Percentiles rank a stretch among this genome's conserved stretches.
These are phyloP conservation scores for Ochlodes sylvanus DNA, from an alignment of 2,888 invertebrate species.

Conservation along the genomic window DNA sequence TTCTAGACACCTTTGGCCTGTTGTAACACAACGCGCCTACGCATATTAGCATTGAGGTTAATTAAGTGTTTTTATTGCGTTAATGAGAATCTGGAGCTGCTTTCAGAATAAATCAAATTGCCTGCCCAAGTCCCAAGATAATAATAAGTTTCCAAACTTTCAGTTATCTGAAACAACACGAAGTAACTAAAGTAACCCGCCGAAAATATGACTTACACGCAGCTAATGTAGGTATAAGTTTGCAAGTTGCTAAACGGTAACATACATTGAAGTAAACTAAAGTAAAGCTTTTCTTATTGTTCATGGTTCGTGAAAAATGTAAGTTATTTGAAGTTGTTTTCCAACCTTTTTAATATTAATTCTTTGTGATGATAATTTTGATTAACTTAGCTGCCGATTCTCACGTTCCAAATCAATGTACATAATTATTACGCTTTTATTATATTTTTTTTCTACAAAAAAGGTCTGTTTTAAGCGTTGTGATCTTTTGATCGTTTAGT, in stretches of 20 bases:
- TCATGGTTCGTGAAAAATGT: no score
- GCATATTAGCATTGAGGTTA: not conserved
- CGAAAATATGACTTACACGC: not conserved
- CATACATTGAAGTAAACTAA: no score
- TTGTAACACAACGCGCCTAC: not conserved
- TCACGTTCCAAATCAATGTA: no score
- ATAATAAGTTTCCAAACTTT: conserved; percentile 36
- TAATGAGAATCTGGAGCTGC: conserved; percentile 12
- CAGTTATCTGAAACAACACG: conserved; percentile 21
- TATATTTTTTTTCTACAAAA: no score
- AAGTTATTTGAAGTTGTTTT: no score
- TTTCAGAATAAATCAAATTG: conserved; percentile 31
- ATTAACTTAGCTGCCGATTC: no score
- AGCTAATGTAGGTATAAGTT: not conserved
- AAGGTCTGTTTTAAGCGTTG: no score
- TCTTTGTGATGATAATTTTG: no score
- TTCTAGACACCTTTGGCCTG: not conserved
- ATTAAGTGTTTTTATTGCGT: conserved; percentile 5
- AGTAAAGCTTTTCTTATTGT: no score
- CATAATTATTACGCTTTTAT: no score
- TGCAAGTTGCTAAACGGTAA: not conserved
- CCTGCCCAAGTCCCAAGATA: conserved; percentile 37
- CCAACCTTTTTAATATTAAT: no score
- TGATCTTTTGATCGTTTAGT: no score
- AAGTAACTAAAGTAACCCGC: not conserved